Conservation (phyloP, 2,888 invertebrate genomes). For the Bellardia pandia region DNA sequence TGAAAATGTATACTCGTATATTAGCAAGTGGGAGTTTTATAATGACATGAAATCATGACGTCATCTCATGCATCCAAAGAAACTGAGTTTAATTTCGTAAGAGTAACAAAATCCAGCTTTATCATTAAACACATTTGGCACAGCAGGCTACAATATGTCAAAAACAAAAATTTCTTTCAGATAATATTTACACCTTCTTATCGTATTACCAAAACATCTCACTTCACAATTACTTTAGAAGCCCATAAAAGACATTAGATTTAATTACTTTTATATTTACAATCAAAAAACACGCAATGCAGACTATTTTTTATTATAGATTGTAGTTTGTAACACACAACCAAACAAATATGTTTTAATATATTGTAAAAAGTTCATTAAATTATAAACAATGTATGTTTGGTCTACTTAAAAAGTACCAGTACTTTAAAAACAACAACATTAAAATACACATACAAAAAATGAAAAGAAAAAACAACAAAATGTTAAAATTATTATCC, state of each 20-base stretch:
- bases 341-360: conserved; percentile 25
- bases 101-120: too few species aligned
- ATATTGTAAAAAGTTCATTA: conserved; percentile 45
- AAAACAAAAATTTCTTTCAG: too few species aligned
- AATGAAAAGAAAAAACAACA: conserved; percentile 13
- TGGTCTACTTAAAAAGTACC: conserved; percentile 36
- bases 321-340: neutral
- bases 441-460: neutral
- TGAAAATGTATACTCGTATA: too few species aligned
- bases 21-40: too few species aligned
- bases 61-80: too few species aligned
- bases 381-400: conserved; percentile 40
- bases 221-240: neutral
- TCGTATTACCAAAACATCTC: neutral
- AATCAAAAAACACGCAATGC: conserved; percentile 63
- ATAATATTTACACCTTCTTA: conserved; percentile 2
- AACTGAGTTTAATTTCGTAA: too few species aligned
- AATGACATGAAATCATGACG: too few species aligned
- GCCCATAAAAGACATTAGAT: conserved; percentile 19
- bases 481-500: conserved; percentile 62
- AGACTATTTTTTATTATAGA: conserved; percentile 33
- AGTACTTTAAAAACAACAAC: neutral
- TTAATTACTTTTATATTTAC: conserved; percentile 54
- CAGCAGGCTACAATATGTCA: too few species aligned
- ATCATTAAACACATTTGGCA: too few species aligned